Evolutionary conservation across 2,797 vertebrate species (phyloP).

Genomic region (Rhynchonycteris naso): DNA sequence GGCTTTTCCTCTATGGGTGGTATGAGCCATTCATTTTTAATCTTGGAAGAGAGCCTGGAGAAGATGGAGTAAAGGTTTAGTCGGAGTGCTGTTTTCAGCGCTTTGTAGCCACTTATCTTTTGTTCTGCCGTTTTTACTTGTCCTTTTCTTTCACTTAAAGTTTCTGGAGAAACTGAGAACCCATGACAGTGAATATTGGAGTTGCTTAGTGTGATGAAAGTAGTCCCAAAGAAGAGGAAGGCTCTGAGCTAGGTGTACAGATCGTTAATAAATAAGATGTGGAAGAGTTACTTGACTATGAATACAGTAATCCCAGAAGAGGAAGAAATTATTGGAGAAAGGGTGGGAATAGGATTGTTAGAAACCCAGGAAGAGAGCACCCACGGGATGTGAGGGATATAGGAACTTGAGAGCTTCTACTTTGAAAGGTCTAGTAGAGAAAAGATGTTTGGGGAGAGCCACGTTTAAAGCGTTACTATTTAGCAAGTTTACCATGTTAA

Average conservation of each 20-base stretch:
- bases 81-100: neutral
- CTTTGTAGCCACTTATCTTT: neutral
- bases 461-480: neutral
- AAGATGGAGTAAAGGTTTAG: neutral
- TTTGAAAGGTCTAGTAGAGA: neutral
- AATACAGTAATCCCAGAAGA: neutral
- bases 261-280: neutral
- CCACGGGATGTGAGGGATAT: neutral
- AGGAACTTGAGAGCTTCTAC: neutral
- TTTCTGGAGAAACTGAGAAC: neutral
- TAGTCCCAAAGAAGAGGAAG: neutral
- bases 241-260: neutral
- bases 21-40: neutral
- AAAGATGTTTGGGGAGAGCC: neutral
- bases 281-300: neutral
- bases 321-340: neutral
- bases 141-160: constrained; percentile 8
- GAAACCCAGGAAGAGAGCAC: neutral
- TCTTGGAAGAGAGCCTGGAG: neutral
- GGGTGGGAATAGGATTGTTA: neutral
- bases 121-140: neutral
- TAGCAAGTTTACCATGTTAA: neutral
- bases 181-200: neutral
- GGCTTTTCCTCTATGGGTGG: neutral
- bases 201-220: neutral